Percentiles rank a stretch among this genome's conserved stretches.
phyloP scores from a whole-genome alignment of 1,140 invertebrate species.

The Thaumatotibia leucotreta region DNA sequence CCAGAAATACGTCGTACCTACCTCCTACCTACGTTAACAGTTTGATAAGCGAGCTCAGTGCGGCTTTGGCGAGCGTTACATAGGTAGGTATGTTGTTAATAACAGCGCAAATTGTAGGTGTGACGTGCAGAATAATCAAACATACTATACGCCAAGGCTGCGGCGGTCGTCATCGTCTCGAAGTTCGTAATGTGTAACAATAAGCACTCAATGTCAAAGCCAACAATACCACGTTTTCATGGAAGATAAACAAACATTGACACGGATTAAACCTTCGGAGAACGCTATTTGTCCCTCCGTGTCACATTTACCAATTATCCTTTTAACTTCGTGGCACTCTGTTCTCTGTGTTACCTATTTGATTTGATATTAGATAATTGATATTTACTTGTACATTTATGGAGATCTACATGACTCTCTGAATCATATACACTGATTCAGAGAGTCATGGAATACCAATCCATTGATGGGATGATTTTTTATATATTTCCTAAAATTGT shows the following conservation, averaged over 20 bases:
- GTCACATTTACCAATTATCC: background rate
- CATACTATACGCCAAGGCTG: slow-evolving; percentile 63
- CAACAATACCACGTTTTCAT: slow-evolving; percentile 9
- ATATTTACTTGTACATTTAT: too few species aligned
- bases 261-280: background rate
- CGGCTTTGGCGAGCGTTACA: slow-evolving; percentile 21
- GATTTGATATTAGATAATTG: too few species aligned
- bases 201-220: slow-evolving; percentile 61
- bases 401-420: too few species aligned
- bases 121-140: slow-evolving; percentile 59
- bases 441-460: too few species aligned
- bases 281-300: background rate
- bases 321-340: background rate
- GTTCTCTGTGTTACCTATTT: too few species aligned
- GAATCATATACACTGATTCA: too few species aligned
- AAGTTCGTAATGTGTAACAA: slow-evolving; percentile 60
- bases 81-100: slow-evolving; percentile 30
- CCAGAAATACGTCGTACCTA: background rate
- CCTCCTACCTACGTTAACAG: too few species aligned
- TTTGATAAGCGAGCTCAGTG: background rate
- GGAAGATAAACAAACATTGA: background rate
- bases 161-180: slow-evolving; percentile 49
- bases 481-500: too few species aligned
- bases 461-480: too few species aligned
- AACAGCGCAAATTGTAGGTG: slow-evolving; percentile 41